Evolutionary conservation across 2,888 invertebrate genomes (phyloP).

Genomic region (Dusona sp.): DNA sequence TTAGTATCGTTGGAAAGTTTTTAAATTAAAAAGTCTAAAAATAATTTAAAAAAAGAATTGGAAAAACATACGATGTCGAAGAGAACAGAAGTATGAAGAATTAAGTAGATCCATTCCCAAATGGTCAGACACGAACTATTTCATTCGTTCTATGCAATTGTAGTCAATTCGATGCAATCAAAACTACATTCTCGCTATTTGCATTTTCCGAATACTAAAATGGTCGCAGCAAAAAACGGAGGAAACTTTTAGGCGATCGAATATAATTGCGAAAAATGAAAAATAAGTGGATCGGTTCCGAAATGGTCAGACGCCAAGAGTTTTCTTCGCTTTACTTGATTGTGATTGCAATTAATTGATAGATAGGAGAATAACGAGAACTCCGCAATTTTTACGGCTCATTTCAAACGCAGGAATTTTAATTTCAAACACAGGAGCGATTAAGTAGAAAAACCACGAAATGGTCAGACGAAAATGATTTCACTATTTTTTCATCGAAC

Average conservation of each 20-base stretch:
- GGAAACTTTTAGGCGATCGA: neutral
- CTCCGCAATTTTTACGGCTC: neutral
- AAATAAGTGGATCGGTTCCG: neutral
- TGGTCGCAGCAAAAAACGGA: neutral
- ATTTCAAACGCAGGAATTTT: neutral
- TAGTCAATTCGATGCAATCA: too few relatives aligned
- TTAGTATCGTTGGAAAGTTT: neutral
- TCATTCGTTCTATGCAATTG: too few relatives aligned
- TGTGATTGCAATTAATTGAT: neutral
- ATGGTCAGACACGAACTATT: neutral
- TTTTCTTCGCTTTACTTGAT: neutral
- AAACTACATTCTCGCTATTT: too few relatives aligned
- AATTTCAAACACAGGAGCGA: neutral
- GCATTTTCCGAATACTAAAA: neutral
- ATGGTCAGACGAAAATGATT: neutral
- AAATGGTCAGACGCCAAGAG: neutral
- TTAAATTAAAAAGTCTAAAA: neutral
- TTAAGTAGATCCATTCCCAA: neutral
- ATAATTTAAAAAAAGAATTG: neutral
- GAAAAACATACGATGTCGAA: neutral
- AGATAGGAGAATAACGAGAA: neutral
- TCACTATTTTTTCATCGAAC: neutral
- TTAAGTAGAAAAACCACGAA: neutral
- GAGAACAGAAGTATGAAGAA: neutral
- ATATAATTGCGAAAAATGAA: too few relatives aligned